phyloP scores from a whole-genome alignment of 1,140 invertebrate genomes.

The Oryzaephilus surinamensis region DNA sequence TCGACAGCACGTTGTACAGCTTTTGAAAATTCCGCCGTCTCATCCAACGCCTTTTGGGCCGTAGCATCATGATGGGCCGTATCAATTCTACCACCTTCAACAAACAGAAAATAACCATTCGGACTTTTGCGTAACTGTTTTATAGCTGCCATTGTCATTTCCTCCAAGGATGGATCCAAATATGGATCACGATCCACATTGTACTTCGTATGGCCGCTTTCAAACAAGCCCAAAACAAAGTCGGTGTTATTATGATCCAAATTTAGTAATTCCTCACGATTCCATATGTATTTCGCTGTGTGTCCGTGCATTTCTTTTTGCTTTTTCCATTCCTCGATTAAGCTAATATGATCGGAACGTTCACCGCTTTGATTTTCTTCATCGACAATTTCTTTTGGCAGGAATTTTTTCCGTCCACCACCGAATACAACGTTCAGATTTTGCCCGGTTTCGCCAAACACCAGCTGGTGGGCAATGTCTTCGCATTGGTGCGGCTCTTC shows the following conservation, averaged over 20 bases:
- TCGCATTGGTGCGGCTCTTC: constrained; percentile 43
- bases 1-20: constrained; percentile 47
- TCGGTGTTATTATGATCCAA: constrained; percentile 33
- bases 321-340: constrained; percentile 39
- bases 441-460: constrained; percentile 53
- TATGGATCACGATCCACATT: constrained; percentile 42
- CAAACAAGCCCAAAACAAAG: constrained; percentile 49
- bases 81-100: constrained; percentile 63
- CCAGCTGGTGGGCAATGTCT: constrained; percentile 67
- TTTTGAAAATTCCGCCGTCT: constrained; percentile 55
- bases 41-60: constrained; percentile 51
- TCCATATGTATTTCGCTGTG: constrained; percentile 49
- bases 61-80: constrained; percentile 55
- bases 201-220: constrained; percentile 40
- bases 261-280: constrained; percentile 40
- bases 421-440: constrained; percentile 60
- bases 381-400: constrained; percentile 46
- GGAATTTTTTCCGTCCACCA: constrained; percentile 58
- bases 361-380: constrained; percentile 37
- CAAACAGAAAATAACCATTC: constrained; percentile 59
- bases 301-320: constrained; percentile 6
- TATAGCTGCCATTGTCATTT: constrained; percentile 73
- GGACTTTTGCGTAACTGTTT: constrained; percentile 54
- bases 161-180: constrained; percentile 51
- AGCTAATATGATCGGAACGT: constrained; percentile 35